Conservation (phyloP, 1,140 invertebrate species). For the Zelostemma sp. region DNA sequence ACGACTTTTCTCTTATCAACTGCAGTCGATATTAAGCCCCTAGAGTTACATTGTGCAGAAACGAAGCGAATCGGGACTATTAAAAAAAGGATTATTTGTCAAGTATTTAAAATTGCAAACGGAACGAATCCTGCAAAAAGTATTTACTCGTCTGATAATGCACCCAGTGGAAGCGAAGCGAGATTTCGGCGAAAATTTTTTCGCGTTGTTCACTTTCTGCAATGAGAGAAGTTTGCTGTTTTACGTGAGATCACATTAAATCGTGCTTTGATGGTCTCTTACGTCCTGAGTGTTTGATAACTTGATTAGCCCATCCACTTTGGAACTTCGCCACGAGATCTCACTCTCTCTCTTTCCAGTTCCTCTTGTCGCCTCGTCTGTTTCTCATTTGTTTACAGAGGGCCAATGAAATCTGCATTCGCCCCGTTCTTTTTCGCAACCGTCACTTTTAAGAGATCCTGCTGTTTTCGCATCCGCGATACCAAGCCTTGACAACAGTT, state of each 20-base stretch:
- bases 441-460: conserved; percentile 5
- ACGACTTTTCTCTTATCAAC: no score
- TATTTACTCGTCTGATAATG: no score
- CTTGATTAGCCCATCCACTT: conserved; percentile 57
- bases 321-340: conserved; percentile 49
- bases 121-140: no score
- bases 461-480: background rate
- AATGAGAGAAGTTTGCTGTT: conserved; percentile 45
- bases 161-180: no score
- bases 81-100: no score
- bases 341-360: conserved; percentile 15
- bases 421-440: conserved; percentile 6
- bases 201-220: no score
- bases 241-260: conserved; percentile 53
- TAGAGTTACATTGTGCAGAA: no score
- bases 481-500: conserved; percentile 17
- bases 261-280: conserved; percentile 56
- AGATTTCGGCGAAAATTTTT: conserved; percentile 12
- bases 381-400: background rate
- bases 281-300: conserved; percentile 58
- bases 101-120: no score
- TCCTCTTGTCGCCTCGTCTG: background rate
- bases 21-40: no score
- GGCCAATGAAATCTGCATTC: background rate
- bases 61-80: no score